Conservation (phyloP, 2,888 invertebrate species). For the Saturnia japonica region DNA sequence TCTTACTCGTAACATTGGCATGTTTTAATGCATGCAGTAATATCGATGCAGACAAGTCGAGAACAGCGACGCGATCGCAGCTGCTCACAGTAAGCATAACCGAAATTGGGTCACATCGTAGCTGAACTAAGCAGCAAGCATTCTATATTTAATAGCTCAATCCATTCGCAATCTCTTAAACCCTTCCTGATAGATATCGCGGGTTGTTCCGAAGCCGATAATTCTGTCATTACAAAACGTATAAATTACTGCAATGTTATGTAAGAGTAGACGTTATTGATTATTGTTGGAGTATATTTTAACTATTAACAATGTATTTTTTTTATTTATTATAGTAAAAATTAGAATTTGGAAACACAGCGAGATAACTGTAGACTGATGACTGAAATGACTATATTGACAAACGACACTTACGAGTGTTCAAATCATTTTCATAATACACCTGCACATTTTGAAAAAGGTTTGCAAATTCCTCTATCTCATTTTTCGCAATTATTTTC, state of each 20-base stretch:
- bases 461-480: conserved; percentile 32
- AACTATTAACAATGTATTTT: not conserved
- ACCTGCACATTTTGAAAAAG: not conserved
- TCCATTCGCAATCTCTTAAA: conserved; percentile 54
- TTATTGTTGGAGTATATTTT: not conserved
- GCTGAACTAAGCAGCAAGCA: conserved; percentile 57
- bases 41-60: conserved; percentile 38
- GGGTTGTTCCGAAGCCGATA: conserved; percentile 41
- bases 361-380: too few species aligned
- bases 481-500: conserved; percentile 29
- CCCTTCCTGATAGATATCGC: conserved; percentile 40
- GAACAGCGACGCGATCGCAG: conserved; percentile 38
- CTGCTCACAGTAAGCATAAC: conserved; percentile 44
- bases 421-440: not conserved
- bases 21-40: conserved; percentile 28
- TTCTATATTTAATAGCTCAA: conserved; percentile 66
- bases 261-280: not conserved
- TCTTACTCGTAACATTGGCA: not conserved
- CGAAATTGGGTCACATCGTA: conserved; percentile 62
- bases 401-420: not conserved
- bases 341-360: not conserved
- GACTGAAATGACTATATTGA: too few species aligned
- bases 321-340: not conserved
- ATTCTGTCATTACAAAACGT: conserved; percentile 20
- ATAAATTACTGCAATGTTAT: not conserved